Evolutionary conservation across 92 coral and sea anemone genomes (phyloP).

Genomic region (Epizoanthus rinbou): DNA sequence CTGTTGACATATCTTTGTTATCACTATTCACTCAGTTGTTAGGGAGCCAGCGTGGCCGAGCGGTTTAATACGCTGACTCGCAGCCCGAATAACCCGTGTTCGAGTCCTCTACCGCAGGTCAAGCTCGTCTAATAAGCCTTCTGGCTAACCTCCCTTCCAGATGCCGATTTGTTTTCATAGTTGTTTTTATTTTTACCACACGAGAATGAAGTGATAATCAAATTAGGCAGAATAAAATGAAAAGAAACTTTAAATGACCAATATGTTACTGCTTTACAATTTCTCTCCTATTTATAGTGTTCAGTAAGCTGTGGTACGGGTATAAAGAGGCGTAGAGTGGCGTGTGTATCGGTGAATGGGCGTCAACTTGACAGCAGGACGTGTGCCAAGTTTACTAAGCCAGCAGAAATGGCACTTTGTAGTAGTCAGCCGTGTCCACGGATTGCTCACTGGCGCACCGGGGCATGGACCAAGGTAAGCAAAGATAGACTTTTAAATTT

Average conservation of each 20-base stretch:
- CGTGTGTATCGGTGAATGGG: conserved; percentile 65
- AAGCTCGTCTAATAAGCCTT: too few relatives aligned
- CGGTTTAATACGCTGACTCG: too few relatives aligned
- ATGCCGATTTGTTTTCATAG: background rate
- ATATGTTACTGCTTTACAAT: background rate
- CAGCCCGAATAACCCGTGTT: too few relatives aligned
- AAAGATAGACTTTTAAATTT: background rate
- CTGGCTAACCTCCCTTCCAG: too few relatives aligned
- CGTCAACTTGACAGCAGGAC: conserved; percentile 53
- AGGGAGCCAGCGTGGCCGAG: too few relatives aligned
- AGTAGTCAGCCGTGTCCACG: conserved; percentile 29
- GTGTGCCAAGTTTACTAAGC: conserved; percentile 65
- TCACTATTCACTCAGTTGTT: background rate
- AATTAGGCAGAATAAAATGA: too few relatives aligned
- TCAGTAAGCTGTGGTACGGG: conserved; percentile 82
- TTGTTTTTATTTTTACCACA: background rate
- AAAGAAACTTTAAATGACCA: too few relatives aligned
- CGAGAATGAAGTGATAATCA: too few relatives aligned
- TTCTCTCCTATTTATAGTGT: conserved; percentile 52
- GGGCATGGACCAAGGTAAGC: conserved; percentile 76
- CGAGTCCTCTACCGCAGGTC: too few relatives aligned
- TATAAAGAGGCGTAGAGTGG: conserved; percentile 47
- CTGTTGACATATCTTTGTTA: background rate
- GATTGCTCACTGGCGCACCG: conserved; percentile 50
- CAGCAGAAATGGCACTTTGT: conserved; percentile 64